Evolutionary conservation across 1,140 invertebrate species (phyloP).

Genomic region (Trypoxylus dichotomus): DNA sequence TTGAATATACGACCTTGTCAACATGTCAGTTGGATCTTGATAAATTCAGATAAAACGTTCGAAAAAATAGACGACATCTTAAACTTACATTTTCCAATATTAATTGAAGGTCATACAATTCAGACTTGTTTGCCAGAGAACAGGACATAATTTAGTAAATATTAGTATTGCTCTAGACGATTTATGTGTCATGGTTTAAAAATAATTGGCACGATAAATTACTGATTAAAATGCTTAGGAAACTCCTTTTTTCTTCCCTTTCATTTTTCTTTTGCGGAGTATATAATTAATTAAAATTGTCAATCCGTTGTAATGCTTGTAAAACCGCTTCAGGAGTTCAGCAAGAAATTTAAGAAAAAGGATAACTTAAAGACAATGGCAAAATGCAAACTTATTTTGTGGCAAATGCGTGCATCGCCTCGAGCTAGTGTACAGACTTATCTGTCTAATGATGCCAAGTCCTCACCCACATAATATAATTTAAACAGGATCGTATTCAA

Average conservation of each 20-base stretch:
- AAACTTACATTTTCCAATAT: neutral
- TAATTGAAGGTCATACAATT: constrained; percentile 13
- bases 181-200: too few species aligned
- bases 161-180: neutral
- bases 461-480: constrained; percentile 23
- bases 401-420: neutral
- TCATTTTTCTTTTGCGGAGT: neutral
- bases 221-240: too few species aligned
- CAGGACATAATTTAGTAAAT: neutral
- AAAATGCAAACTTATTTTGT: too few species aligned
- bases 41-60: neutral
- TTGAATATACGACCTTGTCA: neutral
- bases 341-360: neutral
- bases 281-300: neutral
- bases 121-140: neutral
- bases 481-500: constrained; percentile 2
- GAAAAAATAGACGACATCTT: neutral
- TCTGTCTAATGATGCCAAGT: constrained; percentile 12
- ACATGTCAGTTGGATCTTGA: neutral
- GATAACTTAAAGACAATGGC: neutral
- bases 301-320: neutral
- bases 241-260: too few species aligned
- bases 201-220: too few species aligned
- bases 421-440: neutral
- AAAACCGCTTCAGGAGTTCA: neutral